Evolutionary conservation across 2,888 invertebrate species (phyloP), one percentile per base, ranked within the genome.

Genomic region (Melangyna quadrimaculata): DNA sequence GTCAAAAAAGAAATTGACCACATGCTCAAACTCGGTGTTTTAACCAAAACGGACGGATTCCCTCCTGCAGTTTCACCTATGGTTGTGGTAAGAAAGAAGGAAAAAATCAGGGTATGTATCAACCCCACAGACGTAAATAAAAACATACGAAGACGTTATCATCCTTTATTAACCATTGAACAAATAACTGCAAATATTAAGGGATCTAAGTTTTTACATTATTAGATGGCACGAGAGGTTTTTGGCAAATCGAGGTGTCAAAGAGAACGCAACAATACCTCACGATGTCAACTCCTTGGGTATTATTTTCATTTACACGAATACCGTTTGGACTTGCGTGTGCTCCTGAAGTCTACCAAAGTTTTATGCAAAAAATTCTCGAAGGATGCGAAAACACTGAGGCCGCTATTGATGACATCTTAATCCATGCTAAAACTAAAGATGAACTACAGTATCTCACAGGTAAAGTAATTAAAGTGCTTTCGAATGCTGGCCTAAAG

Each of bases 341-440:
- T 27, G 87, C 86, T 8, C 78, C 86, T 88, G 90, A 90, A 89
- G 89, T 89, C 57, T 88, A 78, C 48, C 87, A 87, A 86, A 72
- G 87, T 70, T 72, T 87, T 45, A 87, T 89, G 87, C 78, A 73
- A n/a, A 59, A 65, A 27, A 27, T 88, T 12, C 51, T 88, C 43
- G 71, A 83, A 45, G 78, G 75, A 55, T 73, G 83, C 27, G 51
- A 71, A 57, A 88, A 88, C 67, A 87, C 88, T 27, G 78, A 87
- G 45, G 77, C 84, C 0, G 87, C 89, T 12, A 87, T 88, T 67
- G 88, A 89, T 61, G 89, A 89, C 73, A 83, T 89, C 8, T 51
- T 89, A 19, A 87, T 89, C 12, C 83, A 88, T 69, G 88, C 88
- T 4, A 71, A 78, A 61, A 87, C 86, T 8, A 72, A 78, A 59